These are phyloP conservation scores for Bombyx mandarina DNA, from an alignment of 1,140 invertebrate species.

Conservation along the genomic window DNA sequence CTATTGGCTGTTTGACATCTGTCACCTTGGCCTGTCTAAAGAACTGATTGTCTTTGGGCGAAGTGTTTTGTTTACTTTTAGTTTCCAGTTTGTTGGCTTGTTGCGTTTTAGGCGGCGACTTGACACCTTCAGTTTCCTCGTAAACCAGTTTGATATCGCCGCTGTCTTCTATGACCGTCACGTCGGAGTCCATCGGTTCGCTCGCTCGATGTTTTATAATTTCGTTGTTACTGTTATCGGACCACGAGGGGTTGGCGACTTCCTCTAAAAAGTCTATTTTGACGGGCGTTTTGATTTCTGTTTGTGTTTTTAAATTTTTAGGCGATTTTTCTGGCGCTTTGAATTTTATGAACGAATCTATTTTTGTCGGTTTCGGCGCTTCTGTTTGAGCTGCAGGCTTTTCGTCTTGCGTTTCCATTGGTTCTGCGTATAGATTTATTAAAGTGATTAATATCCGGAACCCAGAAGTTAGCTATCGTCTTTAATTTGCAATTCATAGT, in stretches of 20 bases:
- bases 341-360: conserved; percentile 57
- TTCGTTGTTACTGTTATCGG: conserved; percentile 57
- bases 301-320: conserved; percentile 32
- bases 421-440: conserved; percentile 25
- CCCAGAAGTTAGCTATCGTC: too few species aligned
- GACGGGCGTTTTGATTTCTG: conserved; percentile 44
- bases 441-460: too few species aligned
- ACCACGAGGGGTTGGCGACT: conserved; percentile 72
- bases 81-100: conserved; percentile 32
- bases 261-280: conserved; percentile 65
- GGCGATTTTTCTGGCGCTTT: conserved; percentile 55
- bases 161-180: conserved; percentile 64
- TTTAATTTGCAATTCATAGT: too few species aligned
- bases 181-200: conserved; percentile 37
- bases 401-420: conserved; percentile 45
- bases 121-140: conserved; percentile 66
- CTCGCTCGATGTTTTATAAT: conserved; percentile 41
- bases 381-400: conserved; percentile 18
- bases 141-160: conserved; percentile 79
- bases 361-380: conserved; percentile 34
- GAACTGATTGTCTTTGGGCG: conserved; percentile 15
- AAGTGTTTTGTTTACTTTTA: conserved; percentile 6
- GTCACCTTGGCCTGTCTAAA: conserved; percentile 45
- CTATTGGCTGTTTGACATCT: conserved; percentile 30
- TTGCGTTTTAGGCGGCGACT: conserved; percentile 9